phyloP scores from a whole-genome alignment of 2,888 invertebrate species.

The Erebia palarica region DNA sequence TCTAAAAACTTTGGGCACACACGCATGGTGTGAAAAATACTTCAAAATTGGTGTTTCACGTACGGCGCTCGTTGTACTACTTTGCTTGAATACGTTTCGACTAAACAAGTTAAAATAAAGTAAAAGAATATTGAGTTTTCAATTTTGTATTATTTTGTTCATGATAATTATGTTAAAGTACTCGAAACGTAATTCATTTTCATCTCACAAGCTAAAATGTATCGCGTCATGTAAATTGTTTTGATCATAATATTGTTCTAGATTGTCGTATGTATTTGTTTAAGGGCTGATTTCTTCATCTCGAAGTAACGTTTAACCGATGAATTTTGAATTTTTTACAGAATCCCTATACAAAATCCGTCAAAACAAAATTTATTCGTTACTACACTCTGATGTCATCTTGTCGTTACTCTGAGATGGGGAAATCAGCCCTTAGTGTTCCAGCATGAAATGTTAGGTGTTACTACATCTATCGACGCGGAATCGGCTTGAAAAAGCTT shows the following conservation, averaged over 20 bases:
- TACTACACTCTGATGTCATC: too few species aligned
- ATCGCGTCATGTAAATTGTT: conserved; percentile 5
- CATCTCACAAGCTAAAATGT: conserved; percentile 12
- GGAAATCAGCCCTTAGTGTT: not conserved
- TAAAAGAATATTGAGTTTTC: too few species aligned
- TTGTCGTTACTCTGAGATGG: too few species aligned
- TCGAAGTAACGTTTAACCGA: too few species aligned
- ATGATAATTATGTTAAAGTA: too few species aligned
- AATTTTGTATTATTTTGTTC: too few species aligned
- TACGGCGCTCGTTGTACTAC: conserved; percentile 24
- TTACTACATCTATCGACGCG: too few species aligned
- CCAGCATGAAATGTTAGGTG: conserved; percentile 1
- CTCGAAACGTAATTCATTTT: conserved; percentile 18
- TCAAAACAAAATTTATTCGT: too few species aligned
- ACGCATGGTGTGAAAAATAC: conserved; percentile 46
- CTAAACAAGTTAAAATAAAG: conserved; percentile 3
- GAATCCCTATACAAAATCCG: too few species aligned
- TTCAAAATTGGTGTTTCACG: conserved; percentile 35
- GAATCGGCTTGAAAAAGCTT: too few species aligned
- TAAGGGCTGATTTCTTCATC: not conserved
- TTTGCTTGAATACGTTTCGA: conserved; percentile 31
- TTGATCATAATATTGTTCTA: conserved; percentile 1
- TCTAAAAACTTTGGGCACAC: conserved; percentile 34
- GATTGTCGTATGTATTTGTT: conserved; percentile 14
- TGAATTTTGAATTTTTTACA: too few species aligned